Base-by-base conservation (phyloP, 2,888 invertebrate genomes). In the Pammene aurita region DNA sequence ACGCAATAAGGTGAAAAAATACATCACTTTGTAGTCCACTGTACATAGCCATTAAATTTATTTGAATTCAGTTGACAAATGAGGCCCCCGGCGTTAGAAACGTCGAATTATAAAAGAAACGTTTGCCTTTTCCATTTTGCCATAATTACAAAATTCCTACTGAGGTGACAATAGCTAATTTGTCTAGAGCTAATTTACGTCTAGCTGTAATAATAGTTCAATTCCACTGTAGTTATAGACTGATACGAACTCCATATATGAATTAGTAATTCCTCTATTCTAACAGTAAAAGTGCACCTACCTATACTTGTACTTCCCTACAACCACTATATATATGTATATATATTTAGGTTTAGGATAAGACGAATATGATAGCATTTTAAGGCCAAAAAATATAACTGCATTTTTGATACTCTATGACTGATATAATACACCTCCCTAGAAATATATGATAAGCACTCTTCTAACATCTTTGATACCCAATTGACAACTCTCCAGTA, bases 71-170 rank as follows among this genome's bases (percentile, higher is more conserved):
- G 7, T 14, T 46, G 6, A 5, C 6, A 16, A 7, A 16, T 16
- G 7, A 48, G 9, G 11, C 18, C 16, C 10, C 5, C 1, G 11
- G 50, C 50, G 50, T 26, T 18, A 50, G 50, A 50, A 50, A 50
- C 50, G 26, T 13, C 16, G 6, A 44, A 48, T 13, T 4, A 18
- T 18, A 9, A 48, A 48, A 16, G 48, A 18, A 48, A 16, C 48
- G 10, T 48, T 48, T 16, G 14, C 14, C 16, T 48, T 16, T 48
- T 18, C 16, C 16, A 48, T 48, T 48, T 48, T 48, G 14, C 48
- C 16, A 48, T 50, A 50, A 50, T 26, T 50, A 50, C 50, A 26
- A 26, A 50, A 50, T 50, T 50, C 26, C 50, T 26, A 50, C 50
- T 26, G 50, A 50, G 18, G 26, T 50, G 50, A 50, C 50, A 50